Percentiles rank a stretch among this genome's conserved stretches.
These are phyloP conservation scores for Otis tarda DNA, from an alignment of 2,113 vertebrate genomes.

Conservation along the genomic window DNA sequence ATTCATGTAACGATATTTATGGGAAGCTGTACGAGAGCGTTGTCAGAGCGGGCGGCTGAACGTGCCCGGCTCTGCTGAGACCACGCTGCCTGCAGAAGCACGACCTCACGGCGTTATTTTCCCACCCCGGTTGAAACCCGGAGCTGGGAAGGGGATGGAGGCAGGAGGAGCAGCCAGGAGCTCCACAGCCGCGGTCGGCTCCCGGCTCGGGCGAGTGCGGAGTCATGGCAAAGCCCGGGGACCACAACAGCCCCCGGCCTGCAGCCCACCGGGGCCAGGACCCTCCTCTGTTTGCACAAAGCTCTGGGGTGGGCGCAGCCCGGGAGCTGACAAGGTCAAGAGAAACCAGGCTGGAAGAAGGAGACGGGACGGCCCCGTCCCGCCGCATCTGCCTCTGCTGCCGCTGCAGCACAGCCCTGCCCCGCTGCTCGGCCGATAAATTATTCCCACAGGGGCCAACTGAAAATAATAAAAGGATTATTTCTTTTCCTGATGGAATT, in stretches of 20 bases:
- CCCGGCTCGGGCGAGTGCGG: rapidly evolving
- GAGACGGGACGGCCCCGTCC: neutral
- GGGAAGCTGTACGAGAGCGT: neutral
- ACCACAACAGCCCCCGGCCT: neutral
- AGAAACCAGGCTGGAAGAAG: neutral
- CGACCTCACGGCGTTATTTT: neutral
- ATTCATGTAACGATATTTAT: conserved; percentile 57
- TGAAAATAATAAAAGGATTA: conserved; percentile 61
- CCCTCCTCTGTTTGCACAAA: neutral
- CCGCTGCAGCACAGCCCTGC: neutral
- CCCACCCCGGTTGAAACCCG: neutral
- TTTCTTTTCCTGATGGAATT: conserved; percentile 76
- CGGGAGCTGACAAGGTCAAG: neutral
- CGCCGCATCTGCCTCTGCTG: neutral
- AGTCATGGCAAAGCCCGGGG: neutral
- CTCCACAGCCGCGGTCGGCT: neutral
- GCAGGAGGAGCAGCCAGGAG: neutral
- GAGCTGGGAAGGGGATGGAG: neutral
- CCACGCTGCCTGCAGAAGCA: neutral
- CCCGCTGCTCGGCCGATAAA: conserved; percentile 73
- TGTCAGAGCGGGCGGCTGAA: neutral
- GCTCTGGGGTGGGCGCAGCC: neutral
- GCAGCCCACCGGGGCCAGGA: rapidly evolving
- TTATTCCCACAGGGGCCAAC: conserved; percentile 79
- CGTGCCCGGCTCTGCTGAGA: rapidly evolving